Percentiles rank a stretch among this genome's conserved stretches.
phyloP scores from a whole-genome alignment of 2,113 vertebrate genomes.

The Planiliza haematocheilus region DNA sequence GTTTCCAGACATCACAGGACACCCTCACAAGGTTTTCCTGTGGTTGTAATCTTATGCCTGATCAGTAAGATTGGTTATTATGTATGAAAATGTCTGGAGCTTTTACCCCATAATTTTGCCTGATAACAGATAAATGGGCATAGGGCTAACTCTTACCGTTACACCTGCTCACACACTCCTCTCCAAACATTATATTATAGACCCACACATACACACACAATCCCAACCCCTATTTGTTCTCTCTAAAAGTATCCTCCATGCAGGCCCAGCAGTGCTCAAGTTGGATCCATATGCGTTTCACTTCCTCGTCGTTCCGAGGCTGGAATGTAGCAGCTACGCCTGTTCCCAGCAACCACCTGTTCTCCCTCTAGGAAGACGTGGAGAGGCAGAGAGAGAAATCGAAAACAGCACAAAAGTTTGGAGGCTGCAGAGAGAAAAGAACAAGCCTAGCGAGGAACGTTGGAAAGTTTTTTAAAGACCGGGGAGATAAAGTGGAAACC shows the following conservation, averaged over 20 bases:
- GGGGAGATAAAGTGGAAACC: conserved; percentile 5
- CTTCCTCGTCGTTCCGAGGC: background rate
- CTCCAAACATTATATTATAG: too few relatives aligned
- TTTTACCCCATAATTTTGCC: too few relatives aligned
- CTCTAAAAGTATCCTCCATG: background rate
- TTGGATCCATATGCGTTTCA: conserved; percentile 39
- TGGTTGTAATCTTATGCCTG: too few relatives aligned
- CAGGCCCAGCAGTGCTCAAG: conserved; percentile 15
- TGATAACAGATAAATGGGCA: background rate
- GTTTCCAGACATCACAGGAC: too few relatives aligned
- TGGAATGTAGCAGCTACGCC: conserved; percentile 12
- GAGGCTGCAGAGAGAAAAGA: conserved; percentile 7
- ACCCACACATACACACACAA: background rate
- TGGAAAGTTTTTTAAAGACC: conserved; percentile 33
- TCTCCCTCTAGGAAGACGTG: conserved; percentile 29
- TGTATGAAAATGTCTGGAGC: too few relatives aligned
- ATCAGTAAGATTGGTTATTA: too few relatives aligned
- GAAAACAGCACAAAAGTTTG: conserved; percentile 2
- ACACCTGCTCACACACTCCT: background rate
- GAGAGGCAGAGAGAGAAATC: background rate
- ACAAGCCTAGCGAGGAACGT: background rate
- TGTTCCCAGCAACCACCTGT: conserved; percentile 47
- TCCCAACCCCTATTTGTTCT: background rate
- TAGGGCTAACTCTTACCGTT: conserved; percentile 22
- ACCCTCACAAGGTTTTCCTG: too few relatives aligned